Evolutionary conservation across 2,113 vertebrate species (phyloP).

Genomic region (Ciconia boyciana): DNA sequence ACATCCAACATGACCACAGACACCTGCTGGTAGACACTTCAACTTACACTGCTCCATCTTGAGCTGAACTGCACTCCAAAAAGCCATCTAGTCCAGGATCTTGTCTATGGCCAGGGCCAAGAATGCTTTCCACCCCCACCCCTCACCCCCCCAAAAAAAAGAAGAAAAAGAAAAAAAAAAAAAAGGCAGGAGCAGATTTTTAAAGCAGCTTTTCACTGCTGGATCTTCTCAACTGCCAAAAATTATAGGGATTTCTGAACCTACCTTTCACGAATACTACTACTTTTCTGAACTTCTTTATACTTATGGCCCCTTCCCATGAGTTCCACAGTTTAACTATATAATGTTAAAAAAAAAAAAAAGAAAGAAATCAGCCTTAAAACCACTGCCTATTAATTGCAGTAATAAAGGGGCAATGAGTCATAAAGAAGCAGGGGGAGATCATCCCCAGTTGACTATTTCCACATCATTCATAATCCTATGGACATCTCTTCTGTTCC

Average conservation of each 20-base stretch:
- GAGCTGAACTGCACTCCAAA: neutral
- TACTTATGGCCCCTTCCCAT: neutral
- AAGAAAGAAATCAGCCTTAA: neutral
- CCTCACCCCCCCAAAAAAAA: no score
- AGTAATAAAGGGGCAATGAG: neutral
- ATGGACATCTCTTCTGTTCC: neutral
- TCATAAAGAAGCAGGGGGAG: neutral
- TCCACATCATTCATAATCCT: neutral
- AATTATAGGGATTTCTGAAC: neutral
- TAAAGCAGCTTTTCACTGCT: neutral
- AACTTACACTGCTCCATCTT: neutral
- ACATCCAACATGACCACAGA: neutral
- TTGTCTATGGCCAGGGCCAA: neutral
- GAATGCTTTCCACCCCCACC: neutral
- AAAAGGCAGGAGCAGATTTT: neutral
- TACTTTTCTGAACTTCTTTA: neutral
- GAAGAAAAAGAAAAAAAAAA: neutral
- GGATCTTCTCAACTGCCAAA: neutral
- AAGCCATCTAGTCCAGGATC: neutral
- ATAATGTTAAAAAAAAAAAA: neutral
- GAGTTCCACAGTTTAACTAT: neutral
- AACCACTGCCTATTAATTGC: neutral
- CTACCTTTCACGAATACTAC: neutral
- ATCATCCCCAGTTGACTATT: neutral
- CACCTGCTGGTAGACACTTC: neutral